Percentiles rank a stretch among this genome's conserved stretches.
Evolutionary conservation across 35 echinoderm and acorn worm species (phyloP).

Genomic region (Stichopus chloronotus): DNA sequence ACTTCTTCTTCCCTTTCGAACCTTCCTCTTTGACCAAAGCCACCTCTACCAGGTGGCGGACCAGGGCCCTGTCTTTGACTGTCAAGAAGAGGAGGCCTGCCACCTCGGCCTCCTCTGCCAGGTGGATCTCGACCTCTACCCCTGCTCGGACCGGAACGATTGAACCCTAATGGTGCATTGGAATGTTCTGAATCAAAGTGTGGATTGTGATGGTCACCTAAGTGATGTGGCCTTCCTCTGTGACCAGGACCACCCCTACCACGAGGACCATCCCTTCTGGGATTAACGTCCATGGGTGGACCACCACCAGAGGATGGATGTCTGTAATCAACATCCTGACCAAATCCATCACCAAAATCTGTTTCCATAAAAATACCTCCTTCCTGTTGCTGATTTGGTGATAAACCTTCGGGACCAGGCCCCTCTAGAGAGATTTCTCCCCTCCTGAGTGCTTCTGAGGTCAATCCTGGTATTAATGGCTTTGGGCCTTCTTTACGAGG

Average conservation of each 20-base stretch:
- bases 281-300: not conserved
- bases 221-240: not conserved
- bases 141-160: not conserved
- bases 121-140: slow-evolving; percentile 34
- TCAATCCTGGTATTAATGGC: slow-evolving; percentile 29
- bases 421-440: slow-evolving; percentile 8
- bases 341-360: slow-evolving; percentile 7
- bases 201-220: slow-evolving; percentile 8
- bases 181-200: slow-evolving; percentile 34
- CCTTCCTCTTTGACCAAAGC: not conserved
- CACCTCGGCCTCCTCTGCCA: slow-evolving; percentile 7
- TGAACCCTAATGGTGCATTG: slow-evolving; percentile 15
- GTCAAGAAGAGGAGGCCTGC: not conserved
- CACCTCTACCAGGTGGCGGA: not conserved
- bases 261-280: not conserved
- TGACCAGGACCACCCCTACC: slow-evolving; percentile 9
- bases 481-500: slow-evolving; percentile 50
- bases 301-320: slow-evolving; percentile 4
- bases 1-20: not conserved
- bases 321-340: slow-evolving; percentile 24
- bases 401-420: not conserved
- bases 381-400: not conserved
- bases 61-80: not conserved
- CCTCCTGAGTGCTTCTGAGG: slow-evolving; percentile 20
- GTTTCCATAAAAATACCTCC: not conserved